These are phyloP conservation scores for Clitarchus hookeri DNA, from an alignment of 2,888 invertebrate species.

Conservation along the genomic window DNA sequence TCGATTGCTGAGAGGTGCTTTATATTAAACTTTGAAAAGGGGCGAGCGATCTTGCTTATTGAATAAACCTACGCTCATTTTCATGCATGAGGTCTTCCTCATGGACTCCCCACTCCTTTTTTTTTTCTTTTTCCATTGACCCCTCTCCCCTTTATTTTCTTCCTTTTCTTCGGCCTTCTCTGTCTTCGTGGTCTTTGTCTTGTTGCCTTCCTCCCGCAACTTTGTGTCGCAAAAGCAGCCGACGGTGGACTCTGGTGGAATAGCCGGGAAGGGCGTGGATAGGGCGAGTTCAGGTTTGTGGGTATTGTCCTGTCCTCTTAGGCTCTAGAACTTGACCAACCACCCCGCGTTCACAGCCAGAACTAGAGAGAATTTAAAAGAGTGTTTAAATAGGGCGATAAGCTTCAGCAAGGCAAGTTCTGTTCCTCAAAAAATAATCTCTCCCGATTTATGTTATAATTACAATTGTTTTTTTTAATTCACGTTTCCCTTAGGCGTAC, in stretches of 20 bases:
- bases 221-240: not conserved
- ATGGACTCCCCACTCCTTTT: not conserved
- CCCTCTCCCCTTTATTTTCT: not conserved
- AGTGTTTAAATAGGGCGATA: too few relatives aligned
- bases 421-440: too few relatives aligned
- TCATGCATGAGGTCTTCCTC: slow-evolving; percentile 35
- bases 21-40: slow-evolving; percentile 39
- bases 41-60: slow-evolving; percentile 35
- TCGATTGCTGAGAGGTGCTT: slow-evolving; percentile 34
- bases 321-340: not conserved
- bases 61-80: slow-evolving; percentile 36
- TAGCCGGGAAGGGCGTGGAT: not conserved
- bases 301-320: not conserved
- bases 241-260: not conserved
- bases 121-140: not conserved
- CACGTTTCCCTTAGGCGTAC: too few relatives aligned
- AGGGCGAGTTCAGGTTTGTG: not conserved
- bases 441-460: too few relatives aligned
- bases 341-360: not conserved
- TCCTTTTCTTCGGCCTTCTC: not conserved
- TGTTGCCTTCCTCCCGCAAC: slow-evolving; percentile 1
- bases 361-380: too few relatives aligned
- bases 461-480: too few relatives aligned
- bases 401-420: too few relatives aligned
- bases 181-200: not conserved